Evolutionary conservation across 2,888 invertebrate species (phyloP), one percentile per base, ranked within the genome.

Genomic region (Polydrusus tereticollis): DNA sequence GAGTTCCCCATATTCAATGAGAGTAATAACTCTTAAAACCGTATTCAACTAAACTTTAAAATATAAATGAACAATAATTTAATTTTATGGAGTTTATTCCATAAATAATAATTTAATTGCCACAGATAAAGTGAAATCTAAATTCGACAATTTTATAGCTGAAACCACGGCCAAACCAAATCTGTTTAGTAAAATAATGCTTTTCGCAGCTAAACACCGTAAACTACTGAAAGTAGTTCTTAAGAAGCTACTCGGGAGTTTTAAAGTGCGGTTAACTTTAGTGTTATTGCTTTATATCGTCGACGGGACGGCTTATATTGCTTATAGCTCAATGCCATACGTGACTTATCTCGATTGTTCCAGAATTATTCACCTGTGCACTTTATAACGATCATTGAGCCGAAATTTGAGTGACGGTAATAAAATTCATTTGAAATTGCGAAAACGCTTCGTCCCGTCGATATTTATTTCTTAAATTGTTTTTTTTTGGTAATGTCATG

Each of bases 241-340:
- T 45, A 12, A 45, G 18, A n/a, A 45, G 8, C 21, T 1, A 20
- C 20, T 12, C 12, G 20, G 45, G 20, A 45, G 45, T 45, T 45
- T 12, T 18, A 45, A 20, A 45, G 45, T 20, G 45, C 21, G 45
- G 45, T 20, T 20, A 45, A 45, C 20, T 10, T 45, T 45, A 45
- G 16, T 21, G 45, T 20, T 45, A 45, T 45, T 20, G 45, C 45
- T 45, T 45, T 45, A 45, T 45, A 45, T 45, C 20, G 45, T 45
- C 45, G n/a, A 20, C 10, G 10, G 20, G 45, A 21, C 20, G 12
- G 45, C 18, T 18, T 45, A 45, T 45, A 20, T 18, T 18, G 45
- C 45, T 45, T 45, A 45, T 16, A 41, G 7, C 41, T 14, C 7
- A 16, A 41, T 41, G n/a, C 16, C 16, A 6, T 41, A 41, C 41